Percentiles rank a stretch among this genome's conserved stretches.
phyloP scores from a whole-genome alignment of 2,113 vertebrate genomes.

The Prionailurus viverrinus region DNA sequence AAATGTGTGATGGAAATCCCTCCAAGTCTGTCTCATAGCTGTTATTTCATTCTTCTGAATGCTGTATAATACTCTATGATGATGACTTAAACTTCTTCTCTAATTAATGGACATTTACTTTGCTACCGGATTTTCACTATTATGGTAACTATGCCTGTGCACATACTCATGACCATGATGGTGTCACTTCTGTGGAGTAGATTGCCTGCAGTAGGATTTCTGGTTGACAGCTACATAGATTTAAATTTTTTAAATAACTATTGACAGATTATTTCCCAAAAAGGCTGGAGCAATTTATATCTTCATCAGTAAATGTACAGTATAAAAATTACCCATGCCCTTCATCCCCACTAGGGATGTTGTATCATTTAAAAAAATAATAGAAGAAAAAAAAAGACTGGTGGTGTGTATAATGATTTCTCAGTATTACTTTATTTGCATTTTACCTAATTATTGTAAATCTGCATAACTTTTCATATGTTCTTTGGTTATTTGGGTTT shows the following conservation, averaged over 20 bases:
- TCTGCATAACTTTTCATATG: not conserved
- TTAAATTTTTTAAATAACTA: not conserved
- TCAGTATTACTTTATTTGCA: slow-evolving; percentile 48
- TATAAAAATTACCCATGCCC: not conserved
- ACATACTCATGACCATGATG: not conserved
- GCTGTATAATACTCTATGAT: not conserved
- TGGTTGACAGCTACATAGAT: not conserved
- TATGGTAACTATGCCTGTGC: not conserved
- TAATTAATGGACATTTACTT: not conserved
- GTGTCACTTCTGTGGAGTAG: slow-evolving; percentile 24
- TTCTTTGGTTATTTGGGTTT: slow-evolving; percentile 34
- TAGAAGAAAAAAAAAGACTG: not conserved
- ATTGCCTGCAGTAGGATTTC: not conserved
- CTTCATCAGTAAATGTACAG: slow-evolving; percentile 16
- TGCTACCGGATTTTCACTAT: slow-evolving; percentile 40
- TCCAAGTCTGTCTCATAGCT: not conserved
- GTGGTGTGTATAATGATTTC: not conserved
- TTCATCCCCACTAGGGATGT: slow-evolving; percentile 9
- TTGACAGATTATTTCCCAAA: slow-evolving; percentile 35
- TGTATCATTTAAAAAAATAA: not conserved
- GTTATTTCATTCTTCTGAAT: slow-evolving; percentile 5
- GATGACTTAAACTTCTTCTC: not conserved
- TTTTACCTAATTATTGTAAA: slow-evolving; percentile 22
- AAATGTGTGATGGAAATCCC: not conserved
- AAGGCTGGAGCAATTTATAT: slow-evolving; percentile 8